These are phyloP conservation scores for Lepidurus apus DNA, from an alignment of 1,140 invertebrate species.

Conservation along the genomic window DNA sequence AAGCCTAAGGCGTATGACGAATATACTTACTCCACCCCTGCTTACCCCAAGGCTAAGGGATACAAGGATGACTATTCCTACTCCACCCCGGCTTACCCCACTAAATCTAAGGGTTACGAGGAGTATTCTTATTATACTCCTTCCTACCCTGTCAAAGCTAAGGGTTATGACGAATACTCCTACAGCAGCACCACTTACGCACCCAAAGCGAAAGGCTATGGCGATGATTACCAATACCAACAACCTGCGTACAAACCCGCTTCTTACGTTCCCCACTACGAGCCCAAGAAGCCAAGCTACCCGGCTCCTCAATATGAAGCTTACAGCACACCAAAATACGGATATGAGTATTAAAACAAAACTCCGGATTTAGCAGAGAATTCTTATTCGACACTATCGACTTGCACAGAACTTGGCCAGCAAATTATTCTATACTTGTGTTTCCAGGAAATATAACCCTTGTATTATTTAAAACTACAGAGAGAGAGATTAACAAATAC, in stretches of 20 bases:
- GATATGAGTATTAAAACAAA: background rate
- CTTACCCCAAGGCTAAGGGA: background rate
- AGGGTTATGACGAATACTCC: slow-evolving; percentile 8
- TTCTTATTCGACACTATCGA: background rate
- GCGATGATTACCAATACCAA: background rate
- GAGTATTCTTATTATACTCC: background rate
- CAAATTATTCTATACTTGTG: background rate
- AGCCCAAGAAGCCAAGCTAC: background rate
- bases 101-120: background rate
- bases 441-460: background rate
- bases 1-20: background rate
- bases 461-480: slow-evolving; percentile 3
- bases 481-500: background rate
- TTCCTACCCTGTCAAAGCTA: background rate
- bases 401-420: background rate
- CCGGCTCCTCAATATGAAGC: background rate
- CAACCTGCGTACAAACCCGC: background rate
- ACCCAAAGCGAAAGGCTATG: background rate
- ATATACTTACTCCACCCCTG: background rate
- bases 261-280: background rate
- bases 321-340: slow-evolving; percentile 3
- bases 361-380: background rate
- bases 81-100: background rate
- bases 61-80: background rate
- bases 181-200: background rate